These are phyloP conservation scores for Cercopithecus hamlyni DNA, from an alignment of 2,797 vertebrate species.

Conservation along the genomic window DNA sequence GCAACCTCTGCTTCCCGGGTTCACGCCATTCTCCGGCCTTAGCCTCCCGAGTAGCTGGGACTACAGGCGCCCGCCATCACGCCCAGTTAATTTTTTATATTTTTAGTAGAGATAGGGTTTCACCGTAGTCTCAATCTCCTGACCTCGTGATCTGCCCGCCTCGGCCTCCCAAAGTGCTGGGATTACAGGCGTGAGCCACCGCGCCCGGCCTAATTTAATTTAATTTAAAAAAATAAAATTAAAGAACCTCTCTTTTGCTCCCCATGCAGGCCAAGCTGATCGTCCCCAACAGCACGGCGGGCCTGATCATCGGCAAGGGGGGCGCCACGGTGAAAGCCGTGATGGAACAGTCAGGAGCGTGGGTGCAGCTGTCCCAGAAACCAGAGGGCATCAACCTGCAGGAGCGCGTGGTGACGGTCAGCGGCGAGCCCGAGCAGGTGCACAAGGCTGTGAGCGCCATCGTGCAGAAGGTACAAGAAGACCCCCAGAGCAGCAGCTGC, in stretches of 20 bases:
- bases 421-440: conserved; percentile 95
- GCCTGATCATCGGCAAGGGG: conserved; percentile 96
- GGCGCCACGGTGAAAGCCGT: conserved; percentile 95
- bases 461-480: conserved; percentile 97
- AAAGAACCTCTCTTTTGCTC: conserved; percentile 27
- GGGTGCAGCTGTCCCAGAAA: conserved; percentile 98
- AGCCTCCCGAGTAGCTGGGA: too few species aligned
- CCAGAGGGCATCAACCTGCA: conserved; percentile 97
- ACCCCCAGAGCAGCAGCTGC: conserved; percentile 96
- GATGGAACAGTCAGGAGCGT: conserved; percentile 97
- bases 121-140: too few species aligned
- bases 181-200: background rate
- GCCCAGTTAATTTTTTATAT: too few species aligned
- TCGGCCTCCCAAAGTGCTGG: too few species aligned
- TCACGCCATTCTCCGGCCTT: too few species aligned
- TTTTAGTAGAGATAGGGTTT: too few species aligned
- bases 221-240: background rate
- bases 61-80: too few species aligned
- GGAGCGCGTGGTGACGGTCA: conserved; percentile 96
- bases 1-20: too few species aligned
- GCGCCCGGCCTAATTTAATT: background rate
- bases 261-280: conserved; percentile 94
- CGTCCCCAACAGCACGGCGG: conserved; percentile 96
- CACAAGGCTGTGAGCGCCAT: conserved; percentile 96
- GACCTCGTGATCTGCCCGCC: too few species aligned